Evolutionary conservation across 53 echinoderm and acorn worm genomes (phyloP).

Genomic region (Antedon mediterranea): DNA sequence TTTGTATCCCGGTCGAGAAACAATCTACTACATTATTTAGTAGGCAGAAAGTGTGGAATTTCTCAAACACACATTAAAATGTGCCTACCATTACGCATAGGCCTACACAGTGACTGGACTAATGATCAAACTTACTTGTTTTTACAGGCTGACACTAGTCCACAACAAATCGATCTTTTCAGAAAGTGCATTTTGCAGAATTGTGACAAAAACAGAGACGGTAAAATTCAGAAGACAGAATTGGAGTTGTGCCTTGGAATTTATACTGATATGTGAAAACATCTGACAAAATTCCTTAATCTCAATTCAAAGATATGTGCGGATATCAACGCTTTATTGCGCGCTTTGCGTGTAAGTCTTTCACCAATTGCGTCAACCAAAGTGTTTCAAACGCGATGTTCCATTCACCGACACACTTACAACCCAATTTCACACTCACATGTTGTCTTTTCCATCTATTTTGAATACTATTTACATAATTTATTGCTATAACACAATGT

Average conservation of each 20-base stretch:
- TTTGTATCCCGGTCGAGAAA: no score
- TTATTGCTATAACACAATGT: no score
- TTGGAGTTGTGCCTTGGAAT: conserved; percentile 41
- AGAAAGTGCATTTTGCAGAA: conserved; percentile 36
- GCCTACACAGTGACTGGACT: neutral
- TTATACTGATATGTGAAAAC: conserved; percentile 24
- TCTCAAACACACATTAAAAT: no score
- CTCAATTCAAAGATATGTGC: neutral
- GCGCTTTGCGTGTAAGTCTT: neutral
- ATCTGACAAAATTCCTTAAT: neutral
- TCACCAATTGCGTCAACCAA: neutral
- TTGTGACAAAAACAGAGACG: conserved; percentile 46
- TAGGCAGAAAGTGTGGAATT: no score
- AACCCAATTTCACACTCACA: no score
- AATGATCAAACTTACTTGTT: neutral
- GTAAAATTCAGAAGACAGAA: conserved; percentile 44
- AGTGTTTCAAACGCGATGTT: no score
- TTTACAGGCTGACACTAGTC: conserved; percentile 30
- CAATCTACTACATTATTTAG: no score
- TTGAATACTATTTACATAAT: no score
- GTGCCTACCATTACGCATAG: no score
- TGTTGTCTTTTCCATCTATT: neutral
- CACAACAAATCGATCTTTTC: conserved; percentile 36
- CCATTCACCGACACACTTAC: no score
- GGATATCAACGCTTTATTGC: neutral